Base-by-base conservation (phyloP, 2,888 invertebrate genomes). In the Nebria brevicollis region DNA sequence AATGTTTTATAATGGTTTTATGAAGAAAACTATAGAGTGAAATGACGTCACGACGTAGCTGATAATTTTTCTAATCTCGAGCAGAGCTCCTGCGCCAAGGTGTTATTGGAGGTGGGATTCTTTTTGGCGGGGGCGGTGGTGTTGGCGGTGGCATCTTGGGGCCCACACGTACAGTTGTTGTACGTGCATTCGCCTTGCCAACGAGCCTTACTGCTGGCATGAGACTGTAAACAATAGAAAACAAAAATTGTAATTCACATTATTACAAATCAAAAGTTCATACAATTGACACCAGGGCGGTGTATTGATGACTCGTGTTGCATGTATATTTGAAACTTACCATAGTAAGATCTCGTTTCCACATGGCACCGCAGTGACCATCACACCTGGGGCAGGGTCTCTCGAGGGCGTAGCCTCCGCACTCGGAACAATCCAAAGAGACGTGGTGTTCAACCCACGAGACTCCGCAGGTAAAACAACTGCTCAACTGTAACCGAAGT, bases 371-470 rank as follows among this genome's bases (percentile, higher is more conserved):
- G 87, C 95, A 96, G 85, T 92, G 91, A 77, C 95, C 95, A 82
- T 94, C 93, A 87, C 95, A 96, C 15, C 92, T 90, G 11, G 94
- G 94, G 86, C 96, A 96, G 25, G 95, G 94, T 84, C 95, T 91
- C 85, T 93, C 91, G 86, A 95, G 90, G 80, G 94, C 93, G 86
- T 95, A 95, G 77, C 95, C 94, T 70, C 95, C 95, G 87, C 95
- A 96, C 88, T 96, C 95, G 75, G 92, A 90, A 88, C 95, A 96
- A 87, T 94, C 95, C 73, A 94, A 89, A 8, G 94, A 94, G 70
- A 94, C 94, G 87, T 95, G 95, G 85, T 94, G 93, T 86, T 95
- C 94, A 85, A 92, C 92, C 95, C 95, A 96, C 84, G 94, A 94
- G 41, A 95, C 95, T 77, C 95, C 95, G 88, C 95, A 96, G 88